phyloP scores from a whole-genome alignment of 2,113 vertebrate genomes.

The Mus musculus region DNA sequence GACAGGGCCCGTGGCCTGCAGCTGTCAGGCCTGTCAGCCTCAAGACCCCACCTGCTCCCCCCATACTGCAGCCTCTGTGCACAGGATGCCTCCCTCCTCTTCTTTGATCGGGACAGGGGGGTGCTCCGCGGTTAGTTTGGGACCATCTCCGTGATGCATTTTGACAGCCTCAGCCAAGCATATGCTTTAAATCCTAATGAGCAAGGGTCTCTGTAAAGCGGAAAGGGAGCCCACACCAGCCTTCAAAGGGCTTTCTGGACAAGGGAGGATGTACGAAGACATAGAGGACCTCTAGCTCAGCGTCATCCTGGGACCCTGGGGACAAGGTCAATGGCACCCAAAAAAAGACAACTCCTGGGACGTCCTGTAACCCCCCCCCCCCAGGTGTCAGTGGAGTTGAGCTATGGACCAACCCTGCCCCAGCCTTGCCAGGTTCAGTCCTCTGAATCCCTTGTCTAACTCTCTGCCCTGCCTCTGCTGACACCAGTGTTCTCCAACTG shows the following conservation, averaged over 20 bases:
- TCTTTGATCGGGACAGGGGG: conserved; percentile 73
- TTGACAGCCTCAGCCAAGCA: conserved; percentile 70
- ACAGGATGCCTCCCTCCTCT: neutral
- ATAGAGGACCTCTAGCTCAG: neutral
- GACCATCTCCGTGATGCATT: conserved; percentile 73
- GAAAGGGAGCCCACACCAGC: conserved; percentile 26
- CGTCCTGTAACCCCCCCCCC: neutral
- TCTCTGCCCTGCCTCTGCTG: neutral
- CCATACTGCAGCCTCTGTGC: rapidly evolving
- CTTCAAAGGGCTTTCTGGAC: conserved; percentile 70
- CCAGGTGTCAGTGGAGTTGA: rapidly evolving
- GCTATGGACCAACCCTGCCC: neutral
- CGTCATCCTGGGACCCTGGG: neutral
- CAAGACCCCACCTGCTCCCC: neutral
- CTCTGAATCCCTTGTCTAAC: neutral
- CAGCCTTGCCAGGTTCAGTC: neutral
- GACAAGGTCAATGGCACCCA: neutral
- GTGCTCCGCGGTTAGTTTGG: conserved; percentile 32
- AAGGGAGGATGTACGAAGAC: neutral
- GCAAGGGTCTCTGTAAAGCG: conserved; percentile 56
- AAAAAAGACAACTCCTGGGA: neutral
- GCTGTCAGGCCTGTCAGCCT: neutral
- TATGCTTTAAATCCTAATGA: conserved; percentile 76
- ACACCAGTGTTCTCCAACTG: neutral
- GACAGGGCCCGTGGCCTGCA: neutral